Evolutionary conservation across 2,888 invertebrate species (phyloP).

Genomic region (Gisinianus flammeolus): DNA sequence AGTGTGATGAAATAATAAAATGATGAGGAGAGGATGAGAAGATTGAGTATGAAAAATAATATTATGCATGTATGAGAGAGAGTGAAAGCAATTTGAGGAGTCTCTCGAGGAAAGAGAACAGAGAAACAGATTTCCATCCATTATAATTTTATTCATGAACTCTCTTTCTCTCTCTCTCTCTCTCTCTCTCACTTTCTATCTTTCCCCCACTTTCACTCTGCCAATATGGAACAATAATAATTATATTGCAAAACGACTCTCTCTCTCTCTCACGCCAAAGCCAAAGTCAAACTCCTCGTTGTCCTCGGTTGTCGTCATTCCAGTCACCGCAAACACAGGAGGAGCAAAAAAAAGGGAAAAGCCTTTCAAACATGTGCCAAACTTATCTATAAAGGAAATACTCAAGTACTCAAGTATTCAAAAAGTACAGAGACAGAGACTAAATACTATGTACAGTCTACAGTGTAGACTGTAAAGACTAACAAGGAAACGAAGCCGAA

Average conservation of each 20-base stretch:
- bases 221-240: constrained; percentile 28
- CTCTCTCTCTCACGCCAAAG: not conserved
- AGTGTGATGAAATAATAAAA: constrained; percentile 12
- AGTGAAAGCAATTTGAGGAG: constrained; percentile 1
- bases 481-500: no score
- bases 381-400: no score
- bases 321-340: no score
- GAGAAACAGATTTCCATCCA: constrained; percentile 21
- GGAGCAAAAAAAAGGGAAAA: no score
- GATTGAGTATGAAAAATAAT: constrained; percentile 16
- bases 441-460: not conserved
- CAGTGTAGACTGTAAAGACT: not conserved
- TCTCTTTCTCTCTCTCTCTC: not conserved
- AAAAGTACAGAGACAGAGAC: no score
- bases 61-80: constrained; percentile 26
- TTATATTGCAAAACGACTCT: constrained; percentile 1
- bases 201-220: not conserved
- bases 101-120: not conserved
- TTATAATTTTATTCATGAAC: constrained; percentile 29
- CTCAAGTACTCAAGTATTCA: no score
- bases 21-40: not conserved
- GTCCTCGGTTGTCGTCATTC: no score
- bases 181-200: not conserved
- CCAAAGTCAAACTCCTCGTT: no score
- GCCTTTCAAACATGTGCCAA: no score